A percentile compares a stretch with the other conserved stretches of the same genome.
Conservation (phyloP, 2,113 vertebrate genomes). For the Tympanuchus pallidicinctus region DNA sequence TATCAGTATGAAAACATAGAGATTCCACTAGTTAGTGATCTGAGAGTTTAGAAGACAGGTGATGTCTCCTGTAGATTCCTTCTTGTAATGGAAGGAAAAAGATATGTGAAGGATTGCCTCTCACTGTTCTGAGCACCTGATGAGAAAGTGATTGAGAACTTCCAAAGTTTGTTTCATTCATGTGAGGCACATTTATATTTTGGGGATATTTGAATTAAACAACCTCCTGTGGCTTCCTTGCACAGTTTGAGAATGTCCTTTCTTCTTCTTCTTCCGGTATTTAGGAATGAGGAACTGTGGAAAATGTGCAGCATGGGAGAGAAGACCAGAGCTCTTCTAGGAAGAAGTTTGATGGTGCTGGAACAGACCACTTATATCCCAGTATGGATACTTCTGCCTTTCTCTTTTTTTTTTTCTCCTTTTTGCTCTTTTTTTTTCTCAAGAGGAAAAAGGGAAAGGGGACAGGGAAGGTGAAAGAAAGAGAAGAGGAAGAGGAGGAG, state of each 20-base stretch:
- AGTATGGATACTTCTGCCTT: neutral
- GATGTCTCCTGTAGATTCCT: constrained; percentile 12
- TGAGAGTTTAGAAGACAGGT: neutral
- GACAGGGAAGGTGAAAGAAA: too few relatives aligned
- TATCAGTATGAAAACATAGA: constrained; percentile 22
- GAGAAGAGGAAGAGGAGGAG: too few relatives aligned
- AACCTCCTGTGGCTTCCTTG: constrained; percentile 29
- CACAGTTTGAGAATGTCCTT: constrained; percentile 16
- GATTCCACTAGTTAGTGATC: constrained; percentile 28
- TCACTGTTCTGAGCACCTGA: neutral
- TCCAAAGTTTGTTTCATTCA: constrained; percentile 1
- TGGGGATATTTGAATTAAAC: constrained; percentile 47
- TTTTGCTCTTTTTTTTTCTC: neutral
- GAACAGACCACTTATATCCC: neutral
- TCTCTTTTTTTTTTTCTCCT: neutral
- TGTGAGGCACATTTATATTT: neutral
- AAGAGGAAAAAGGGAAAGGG: neutral
- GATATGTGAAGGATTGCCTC: neutral
- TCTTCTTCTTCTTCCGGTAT: neutral
- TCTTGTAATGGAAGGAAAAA: constrained; percentile 6
- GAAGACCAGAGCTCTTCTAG: constrained; percentile 25
- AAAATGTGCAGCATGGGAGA: constrained; percentile 12
- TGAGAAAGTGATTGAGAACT: neutral
- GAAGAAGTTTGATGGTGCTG: neutral
- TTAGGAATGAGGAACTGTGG: neutral